Base-by-base conservation (phyloP, 1,140 invertebrate species). In the Ceratina australensis region DNA sequence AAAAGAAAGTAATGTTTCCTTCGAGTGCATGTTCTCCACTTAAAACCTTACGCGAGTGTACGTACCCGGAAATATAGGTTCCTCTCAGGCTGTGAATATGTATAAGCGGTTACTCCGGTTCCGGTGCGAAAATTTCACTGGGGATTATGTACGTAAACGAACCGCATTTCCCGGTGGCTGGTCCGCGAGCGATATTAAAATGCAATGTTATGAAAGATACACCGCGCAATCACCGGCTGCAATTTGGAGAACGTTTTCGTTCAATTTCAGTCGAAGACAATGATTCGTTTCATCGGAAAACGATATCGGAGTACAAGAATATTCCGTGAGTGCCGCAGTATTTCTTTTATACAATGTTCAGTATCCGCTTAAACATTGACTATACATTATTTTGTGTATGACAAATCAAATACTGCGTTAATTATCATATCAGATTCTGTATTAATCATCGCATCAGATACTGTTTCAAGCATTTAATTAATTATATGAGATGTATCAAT, bases 121-220 rank as follows among this genome's bases (percentile, higher is more conserved):
- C 69, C 57, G 28, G 78, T 24, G 49, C n/a, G 50, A 22, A 66
- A 83, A 78, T 82, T 82, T 54, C 42, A 24, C 42, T 12, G 52
- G 24, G 79, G 24, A 33, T 56, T 66, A 56, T 13, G 20, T 28
- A 63, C 24, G 80, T 65, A 78, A 81, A 78, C 60, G 73, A 67
- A 50, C n/a, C 50, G 22, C 56, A 50, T 72, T 82, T 72, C 28
- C 15, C 15, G 26, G 12, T 59, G 54, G 18, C 3, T 50, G 52
- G 24, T 50, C 20, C 24, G 49, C 60, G 10, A 56, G 54, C 52
- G 69, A 81, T 76, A 71, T 67, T 60, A 72, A 81, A 81, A 78
- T 49, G 24, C 57, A 65, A 80, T 73, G 28, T 78, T 49, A 28
- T 18, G 72, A 81, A 72, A 72, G 57, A 54, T 16, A 42, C 49